Conservation (phyloP, 2,797 vertebrate species). For the Dicrostonyx torquatus region DNA sequence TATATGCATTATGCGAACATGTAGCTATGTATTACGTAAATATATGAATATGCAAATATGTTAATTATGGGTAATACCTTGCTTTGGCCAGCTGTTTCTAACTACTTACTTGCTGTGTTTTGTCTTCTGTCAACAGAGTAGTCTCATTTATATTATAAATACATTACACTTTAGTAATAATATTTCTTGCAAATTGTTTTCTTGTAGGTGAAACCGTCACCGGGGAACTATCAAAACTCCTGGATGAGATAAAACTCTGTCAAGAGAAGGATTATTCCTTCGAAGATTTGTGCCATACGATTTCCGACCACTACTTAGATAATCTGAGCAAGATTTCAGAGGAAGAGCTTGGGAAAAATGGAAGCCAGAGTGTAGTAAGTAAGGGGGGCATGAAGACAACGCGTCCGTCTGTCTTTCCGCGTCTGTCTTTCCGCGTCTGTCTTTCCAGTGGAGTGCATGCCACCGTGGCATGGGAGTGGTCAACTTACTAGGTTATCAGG, state of each 20-base stretch:
- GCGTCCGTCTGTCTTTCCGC: neutral
- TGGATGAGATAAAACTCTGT: conserved; percentile 97
- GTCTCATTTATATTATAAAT: neutral
- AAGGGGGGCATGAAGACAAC: conserved; percentile 74
- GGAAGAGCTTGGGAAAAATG: conserved; percentile 91
- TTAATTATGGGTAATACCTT: neutral
- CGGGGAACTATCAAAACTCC: conserved; percentile 95
- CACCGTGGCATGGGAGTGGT: neutral
- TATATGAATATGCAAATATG: neutral
- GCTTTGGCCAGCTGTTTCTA: neutral
- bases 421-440: neutral
- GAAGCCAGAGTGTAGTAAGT: conserved; percentile 92
- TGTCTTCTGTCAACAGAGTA: neutral
- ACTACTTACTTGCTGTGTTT: neutral
- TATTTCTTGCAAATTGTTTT: conserved; percentile 67
- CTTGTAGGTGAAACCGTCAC: conserved; percentile 94
- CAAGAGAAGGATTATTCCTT: conserved; percentile 97
- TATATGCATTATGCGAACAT: neutral
- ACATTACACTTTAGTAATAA: conserved; percentile 66
- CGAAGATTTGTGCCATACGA: conserved; percentile 96
- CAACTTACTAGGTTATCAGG: neutral
- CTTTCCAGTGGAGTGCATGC: neutral
- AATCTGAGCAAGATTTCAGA: conserved; percentile 94
- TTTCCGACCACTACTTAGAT: conserved; percentile 96
- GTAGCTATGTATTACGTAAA: neutral